Evolutionary conservation across 2,113 vertebrate genomes (phyloP).

Genomic region (Anarhynchus alexandrinus): DNA sequence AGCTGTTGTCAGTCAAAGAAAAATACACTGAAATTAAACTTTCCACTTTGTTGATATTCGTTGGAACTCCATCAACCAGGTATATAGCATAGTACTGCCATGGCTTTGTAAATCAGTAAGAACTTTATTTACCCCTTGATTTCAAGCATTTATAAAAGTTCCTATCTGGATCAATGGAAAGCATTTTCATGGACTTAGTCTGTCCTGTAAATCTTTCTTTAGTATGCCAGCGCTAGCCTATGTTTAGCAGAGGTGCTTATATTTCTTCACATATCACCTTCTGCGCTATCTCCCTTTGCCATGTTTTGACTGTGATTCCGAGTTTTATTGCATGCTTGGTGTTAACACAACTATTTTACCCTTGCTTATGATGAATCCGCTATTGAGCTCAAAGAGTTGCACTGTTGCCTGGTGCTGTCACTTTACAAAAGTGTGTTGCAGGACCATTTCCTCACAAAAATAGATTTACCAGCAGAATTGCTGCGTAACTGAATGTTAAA

Average conservation of each 20-base stretch:
- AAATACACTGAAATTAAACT: not conserved
- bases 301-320: not conserved
- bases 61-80: not conserved
- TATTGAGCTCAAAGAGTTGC: not conserved
- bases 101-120: not conserved
- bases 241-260: not conserved
- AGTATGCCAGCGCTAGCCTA: not conserved
- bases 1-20: not conserved
- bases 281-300: not conserved
- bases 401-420: not conserved
- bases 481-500: not conserved
- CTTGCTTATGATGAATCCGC: not conserved
- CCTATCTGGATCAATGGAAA: not conserved
- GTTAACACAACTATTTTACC: not conserved
- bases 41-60: not conserved
- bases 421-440: not conserved
- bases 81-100: not conserved
- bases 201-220: not conserved
- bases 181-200: not conserved
- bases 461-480: not conserved
- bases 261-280: not conserved
- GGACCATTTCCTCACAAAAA: not conserved
- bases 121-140: not conserved
- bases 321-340: not conserved
- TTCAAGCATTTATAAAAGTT: not conserved